phyloP scores from a whole-genome alignment of 2,113 vertebrate genomes.

The Cheilinus undulatus region DNA sequence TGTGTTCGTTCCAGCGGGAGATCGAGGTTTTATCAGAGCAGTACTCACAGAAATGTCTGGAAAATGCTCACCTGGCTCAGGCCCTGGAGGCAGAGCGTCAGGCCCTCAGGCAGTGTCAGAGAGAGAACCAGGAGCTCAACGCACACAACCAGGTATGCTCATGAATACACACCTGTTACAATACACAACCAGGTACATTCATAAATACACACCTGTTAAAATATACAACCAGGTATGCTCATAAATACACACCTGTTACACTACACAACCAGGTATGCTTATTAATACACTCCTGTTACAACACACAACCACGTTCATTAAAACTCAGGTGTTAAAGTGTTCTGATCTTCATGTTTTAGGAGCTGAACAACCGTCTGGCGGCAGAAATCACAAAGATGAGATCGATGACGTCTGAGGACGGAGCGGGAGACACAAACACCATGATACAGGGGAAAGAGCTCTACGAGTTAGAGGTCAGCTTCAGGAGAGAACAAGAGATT shows the following conservation, averaged over 20 bases:
- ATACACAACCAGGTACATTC: not conserved
- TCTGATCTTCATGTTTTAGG: constrained; percentile 63
- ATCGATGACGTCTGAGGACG: constrained; percentile 83
- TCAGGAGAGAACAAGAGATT: not conserved
- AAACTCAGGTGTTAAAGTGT: not conserved
- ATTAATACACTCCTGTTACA: not conserved
- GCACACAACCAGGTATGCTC: constrained; percentile 86
- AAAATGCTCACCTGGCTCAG: constrained; percentile 87
- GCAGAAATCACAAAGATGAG: constrained; percentile 87
- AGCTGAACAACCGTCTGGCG: constrained; percentile 87
- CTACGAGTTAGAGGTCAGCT: constrained; percentile 85
- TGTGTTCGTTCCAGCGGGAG: constrained; percentile 86
- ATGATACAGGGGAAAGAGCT: constrained; percentile 85
- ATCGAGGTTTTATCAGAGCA: constrained; percentile 88
- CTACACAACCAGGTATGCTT: not conserved
- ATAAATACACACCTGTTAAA: not conserved
- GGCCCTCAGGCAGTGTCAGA: constrained; percentile 87
- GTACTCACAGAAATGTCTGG: constrained; percentile 89
- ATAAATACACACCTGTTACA: not conserved
- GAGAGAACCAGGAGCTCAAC: constrained; percentile 89
- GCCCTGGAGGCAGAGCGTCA: constrained; percentile 88
- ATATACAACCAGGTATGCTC: too few relatives aligned
- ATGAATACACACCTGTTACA: not conserved
- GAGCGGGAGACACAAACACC: constrained; percentile 64
- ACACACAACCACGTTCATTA: too few relatives aligned